phyloP scores from a whole-genome alignment of 2,797 vertebrate genomes.

The Lepus townsendii region DNA sequence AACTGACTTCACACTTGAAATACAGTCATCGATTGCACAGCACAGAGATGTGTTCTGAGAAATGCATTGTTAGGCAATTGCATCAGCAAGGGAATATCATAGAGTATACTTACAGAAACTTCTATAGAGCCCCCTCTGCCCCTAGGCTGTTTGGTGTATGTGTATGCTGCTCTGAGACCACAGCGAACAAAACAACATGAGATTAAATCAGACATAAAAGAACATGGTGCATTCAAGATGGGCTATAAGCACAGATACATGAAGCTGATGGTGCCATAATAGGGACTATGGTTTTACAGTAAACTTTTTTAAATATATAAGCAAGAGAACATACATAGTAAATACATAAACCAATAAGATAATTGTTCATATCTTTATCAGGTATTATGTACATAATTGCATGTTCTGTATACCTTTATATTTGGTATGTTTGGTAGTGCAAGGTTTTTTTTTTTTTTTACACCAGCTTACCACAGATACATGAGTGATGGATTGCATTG shows the following conservation, averaged over 20 bases:
- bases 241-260: neutral
- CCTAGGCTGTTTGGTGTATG: too few species aligned
- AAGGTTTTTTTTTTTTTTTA: neutral
- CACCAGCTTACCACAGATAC: neutral
- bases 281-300: neutral
- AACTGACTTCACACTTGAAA: neutral
- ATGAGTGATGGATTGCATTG: neutral
- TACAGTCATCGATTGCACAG: neutral
- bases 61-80: neutral
- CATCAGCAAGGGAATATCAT: neutral
- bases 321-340: neutral
- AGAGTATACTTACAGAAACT: neutral
- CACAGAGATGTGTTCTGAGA: neutral
- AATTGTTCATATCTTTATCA: neutral
- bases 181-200: neutral
- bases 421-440: too few species aligned
- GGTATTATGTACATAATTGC: neutral
- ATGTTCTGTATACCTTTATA: neutral
- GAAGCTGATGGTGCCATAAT: neutral
- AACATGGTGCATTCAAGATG: neutral
- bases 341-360: neutral
- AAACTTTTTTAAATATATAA: neutral
- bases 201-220: neutral
- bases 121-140: too few species aligned
- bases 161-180: neutral